phyloP scores from a whole-genome alignment of 2,113 vertebrate genomes.

The Patagioenas fasciata region DNA sequence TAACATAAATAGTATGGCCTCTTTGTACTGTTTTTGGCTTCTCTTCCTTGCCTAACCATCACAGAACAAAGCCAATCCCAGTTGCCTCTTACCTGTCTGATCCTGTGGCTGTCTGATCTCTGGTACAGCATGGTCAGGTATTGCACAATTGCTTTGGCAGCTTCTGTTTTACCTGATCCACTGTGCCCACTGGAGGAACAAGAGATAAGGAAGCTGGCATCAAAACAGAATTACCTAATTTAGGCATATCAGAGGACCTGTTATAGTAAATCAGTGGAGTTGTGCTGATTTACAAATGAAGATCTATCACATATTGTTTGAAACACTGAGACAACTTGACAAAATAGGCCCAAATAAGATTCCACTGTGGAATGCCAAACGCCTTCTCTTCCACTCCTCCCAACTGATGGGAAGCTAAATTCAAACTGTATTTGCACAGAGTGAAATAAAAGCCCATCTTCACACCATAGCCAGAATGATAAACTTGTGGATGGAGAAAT shows the following conservation, averaged over 20 bases:
- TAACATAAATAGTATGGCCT: not conserved
- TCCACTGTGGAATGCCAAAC: not conserved
- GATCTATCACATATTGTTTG: not conserved
- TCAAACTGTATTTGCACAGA: not conserved
- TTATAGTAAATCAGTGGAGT: not conserved
- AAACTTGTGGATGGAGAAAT: not conserved
- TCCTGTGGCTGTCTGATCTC: slow-evolving; percentile 37
- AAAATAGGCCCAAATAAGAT: not conserved
- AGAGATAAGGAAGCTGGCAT: not conserved
- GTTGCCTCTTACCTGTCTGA: slow-evolving; percentile 77
- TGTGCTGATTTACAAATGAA: not conserved
- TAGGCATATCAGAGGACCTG: not conserved
- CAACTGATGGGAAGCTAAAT: not conserved
- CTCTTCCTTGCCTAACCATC: not conserved
- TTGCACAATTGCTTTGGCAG: slow-evolving; percentile 81
- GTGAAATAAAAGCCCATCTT: not conserved
- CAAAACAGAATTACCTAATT: not conserved
- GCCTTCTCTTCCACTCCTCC: not conserved
- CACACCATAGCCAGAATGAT: not conserved
- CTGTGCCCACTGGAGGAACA: slow-evolving; percentile 83
- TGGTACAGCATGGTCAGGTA: slow-evolving; percentile 83
- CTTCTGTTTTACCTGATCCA: slow-evolving; percentile 92
- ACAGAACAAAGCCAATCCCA: not conserved
- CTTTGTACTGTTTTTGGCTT: not conserved
- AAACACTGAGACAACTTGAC: not conserved